A percentile compares a stretch with the other conserved stretches of the same genome.
Conservation (phyloP, 2,888 invertebrate species). For the Acronicta aceris region DNA sequence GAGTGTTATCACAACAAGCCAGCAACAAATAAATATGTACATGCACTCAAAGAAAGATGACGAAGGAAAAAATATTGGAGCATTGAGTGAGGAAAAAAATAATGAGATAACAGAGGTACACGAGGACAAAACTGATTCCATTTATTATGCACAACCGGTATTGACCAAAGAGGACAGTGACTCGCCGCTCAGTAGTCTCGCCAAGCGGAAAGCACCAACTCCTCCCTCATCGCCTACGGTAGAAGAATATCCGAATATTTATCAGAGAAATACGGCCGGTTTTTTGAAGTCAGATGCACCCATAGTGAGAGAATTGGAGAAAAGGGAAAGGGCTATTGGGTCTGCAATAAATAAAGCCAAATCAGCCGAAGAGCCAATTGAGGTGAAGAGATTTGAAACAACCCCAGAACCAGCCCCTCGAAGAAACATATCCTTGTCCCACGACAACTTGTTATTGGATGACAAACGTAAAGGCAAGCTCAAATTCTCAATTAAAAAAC, state of each 20-base stretch:
- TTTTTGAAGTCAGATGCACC: slow-evolving; percentile 91
- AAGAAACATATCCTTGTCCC: slow-evolving; percentile 92
- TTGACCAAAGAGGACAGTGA: slow-evolving; percentile 89
- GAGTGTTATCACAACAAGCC: slow-evolving; percentile 71
- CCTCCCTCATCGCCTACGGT: slow-evolving; percentile 89
- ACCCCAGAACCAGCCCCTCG: slow-evolving; percentile 92
- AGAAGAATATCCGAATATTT: slow-evolving; percentile 88
- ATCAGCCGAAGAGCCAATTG: slow-evolving; percentile 72
- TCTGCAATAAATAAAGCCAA: slow-evolving; percentile 71
- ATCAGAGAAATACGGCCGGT: slow-evolving; percentile 89
- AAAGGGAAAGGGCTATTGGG: slow-evolving; percentile 91
- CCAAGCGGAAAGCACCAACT: slow-evolving; percentile 94
- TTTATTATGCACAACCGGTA: slow-evolving; percentile 85
- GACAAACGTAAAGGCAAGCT: slow-evolving; percentile 92
- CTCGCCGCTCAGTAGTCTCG: slow-evolving; percentile 87
- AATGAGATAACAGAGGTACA: slow-evolving; percentile 78
- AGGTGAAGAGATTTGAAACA: slow-evolving; percentile 70
- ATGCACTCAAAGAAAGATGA: slow-evolving; percentile 80
- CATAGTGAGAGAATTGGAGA: slow-evolving; percentile 93
- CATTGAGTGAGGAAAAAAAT: slow-evolving; percentile 76
- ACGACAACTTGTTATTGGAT: slow-evolving; percentile 91
- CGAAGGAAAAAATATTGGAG: slow-evolving; percentile 69
- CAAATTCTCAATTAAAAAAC: slow-evolving; percentile 95
- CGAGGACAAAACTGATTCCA: slow-evolving; percentile 79
- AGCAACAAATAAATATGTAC: slow-evolving; percentile 87